These are phyloP conservation scores for Mesaphorura yosii DNA, from an alignment of 1,140 invertebrate species.

Conservation along the genomic window DNA sequence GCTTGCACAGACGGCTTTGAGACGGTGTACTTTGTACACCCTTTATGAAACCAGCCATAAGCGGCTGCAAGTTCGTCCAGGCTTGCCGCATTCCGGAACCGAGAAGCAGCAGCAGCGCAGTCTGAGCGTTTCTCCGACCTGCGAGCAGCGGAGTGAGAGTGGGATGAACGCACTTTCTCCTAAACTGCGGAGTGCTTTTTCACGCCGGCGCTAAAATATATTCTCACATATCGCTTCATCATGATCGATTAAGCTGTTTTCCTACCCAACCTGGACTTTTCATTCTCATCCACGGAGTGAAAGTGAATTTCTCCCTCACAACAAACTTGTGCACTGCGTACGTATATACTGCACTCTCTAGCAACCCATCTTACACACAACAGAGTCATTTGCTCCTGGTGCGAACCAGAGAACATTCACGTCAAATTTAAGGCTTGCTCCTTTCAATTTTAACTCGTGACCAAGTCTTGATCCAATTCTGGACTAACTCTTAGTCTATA, in stretches of 20 bases:
- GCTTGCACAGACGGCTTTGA: too few relatives aligned
- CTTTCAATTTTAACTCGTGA: too few relatives aligned
- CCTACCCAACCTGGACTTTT: background rate
- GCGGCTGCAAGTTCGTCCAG: too few relatives aligned
- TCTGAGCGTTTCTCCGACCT: background rate
- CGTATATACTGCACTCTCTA: background rate
- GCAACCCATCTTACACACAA: background rate
- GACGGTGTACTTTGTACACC: background rate
- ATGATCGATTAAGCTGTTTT: constrained; percentile 32
- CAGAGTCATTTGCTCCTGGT: background rate
- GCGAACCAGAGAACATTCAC: background rate
- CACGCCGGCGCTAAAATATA: constrained; percentile 23
- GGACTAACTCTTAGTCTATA: too few relatives aligned
- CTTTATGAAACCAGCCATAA: background rate
- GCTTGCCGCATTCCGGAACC: too few relatives aligned
- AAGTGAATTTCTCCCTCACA: background rate
- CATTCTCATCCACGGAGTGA: background rate
- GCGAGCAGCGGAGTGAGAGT: background rate
- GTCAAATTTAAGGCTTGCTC: too few relatives aligned
- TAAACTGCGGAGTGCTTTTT: background rate
- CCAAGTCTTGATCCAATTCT: too few relatives aligned
- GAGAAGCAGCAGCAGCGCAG: background rate
- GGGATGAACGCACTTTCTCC: background rate
- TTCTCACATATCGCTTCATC: constrained; percentile 23
- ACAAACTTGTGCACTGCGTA: background rate